Evolutionary conservation across 2,113 vertebrate species (phyloP), one percentile per base, ranked within the genome.

Genomic region (Pluvialis apricaria): DNA sequence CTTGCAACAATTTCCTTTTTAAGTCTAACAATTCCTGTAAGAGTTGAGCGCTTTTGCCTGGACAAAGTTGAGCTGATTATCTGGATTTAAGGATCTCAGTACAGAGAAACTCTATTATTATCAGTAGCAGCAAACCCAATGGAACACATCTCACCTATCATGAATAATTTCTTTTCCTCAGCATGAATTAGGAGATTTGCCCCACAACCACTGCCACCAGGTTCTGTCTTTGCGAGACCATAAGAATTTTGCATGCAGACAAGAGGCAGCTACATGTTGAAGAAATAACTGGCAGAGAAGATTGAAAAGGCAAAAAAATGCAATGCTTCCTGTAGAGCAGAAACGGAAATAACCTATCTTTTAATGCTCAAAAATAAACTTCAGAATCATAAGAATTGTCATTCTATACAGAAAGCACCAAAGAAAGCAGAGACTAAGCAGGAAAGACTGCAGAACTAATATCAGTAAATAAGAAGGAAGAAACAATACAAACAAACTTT

Each of bases 91-190:
- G 24, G 45, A 55, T 71, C 36, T 80, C 45, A 42, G 29, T 18
- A 55, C 4, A 47, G 58, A 83, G 32, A 79, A 83, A 86, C 17
- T 51, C n/a, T n/a, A 29, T 42, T 38, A 70, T 12, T 51, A 81
- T n/a, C 42, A 70, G 54, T 4, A 83, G 62, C 49, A 75, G 78
- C 13, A 65, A 94, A 92, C 7, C 55, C 64, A 93, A 47, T 17
- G 47, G 42, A 93, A 86, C 21, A 21, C 16, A 52, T 87, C 88
- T 82, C 92, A 93, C 65, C 57, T 76, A 93, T 79, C 83, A 89
- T 8, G 17, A 96, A 86, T 17, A 89, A 96, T 49, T 90, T 83
- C 5, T 92, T 92, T 91, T 91, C 70, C 75, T 96, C 87, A 91
- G 49, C 62, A 82, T 65, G 62, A 95, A 85, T 2, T 90, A 61